These are phyloP conservation scores for Coturnix japonica DNA, from an alignment of 2,113 vertebrate species.

Conservation along the genomic window DNA sequence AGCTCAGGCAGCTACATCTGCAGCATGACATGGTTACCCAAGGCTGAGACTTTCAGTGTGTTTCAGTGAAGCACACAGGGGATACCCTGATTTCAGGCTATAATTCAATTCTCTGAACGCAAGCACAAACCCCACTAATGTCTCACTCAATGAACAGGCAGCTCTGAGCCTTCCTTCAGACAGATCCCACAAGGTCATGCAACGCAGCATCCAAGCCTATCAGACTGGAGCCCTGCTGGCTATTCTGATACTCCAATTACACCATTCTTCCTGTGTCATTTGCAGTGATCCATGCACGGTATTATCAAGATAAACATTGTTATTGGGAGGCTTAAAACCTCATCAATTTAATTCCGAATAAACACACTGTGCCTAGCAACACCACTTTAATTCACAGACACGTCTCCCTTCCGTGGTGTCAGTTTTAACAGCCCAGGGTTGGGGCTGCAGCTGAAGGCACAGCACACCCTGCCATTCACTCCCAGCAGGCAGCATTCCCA, in stretches of 20 bases:
- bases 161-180: not conserved
- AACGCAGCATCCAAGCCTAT: not conserved
- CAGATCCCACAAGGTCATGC: not conserved
- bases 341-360: not conserved
- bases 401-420: not conserved
- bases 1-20: not conserved
- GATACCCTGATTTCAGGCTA: not conserved
- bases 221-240: not conserved
- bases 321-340: slow-evolving; percentile 29
- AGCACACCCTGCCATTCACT: not conserved
- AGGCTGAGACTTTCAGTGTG: fast-evolving
- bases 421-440: not conserved
- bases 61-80: not conserved
- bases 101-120: not conserved
- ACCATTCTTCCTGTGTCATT: not conserved
- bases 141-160: not conserved
- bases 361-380: not conserved
- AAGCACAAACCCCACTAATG: not conserved
- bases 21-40: not conserved
- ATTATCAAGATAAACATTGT: slow-evolving; percentile 49
- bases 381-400: not conserved
- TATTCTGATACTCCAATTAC: not conserved
- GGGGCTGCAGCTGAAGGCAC: not conserved
- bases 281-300: not conserved
- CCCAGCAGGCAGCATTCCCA: not conserved